Percentiles rank a stretch among this genome's conserved stretches.
Evolutionary conservation across 2,113 vertebrate species (phyloP).

Genomic region (Cyanoliseus patagonus): DNA sequence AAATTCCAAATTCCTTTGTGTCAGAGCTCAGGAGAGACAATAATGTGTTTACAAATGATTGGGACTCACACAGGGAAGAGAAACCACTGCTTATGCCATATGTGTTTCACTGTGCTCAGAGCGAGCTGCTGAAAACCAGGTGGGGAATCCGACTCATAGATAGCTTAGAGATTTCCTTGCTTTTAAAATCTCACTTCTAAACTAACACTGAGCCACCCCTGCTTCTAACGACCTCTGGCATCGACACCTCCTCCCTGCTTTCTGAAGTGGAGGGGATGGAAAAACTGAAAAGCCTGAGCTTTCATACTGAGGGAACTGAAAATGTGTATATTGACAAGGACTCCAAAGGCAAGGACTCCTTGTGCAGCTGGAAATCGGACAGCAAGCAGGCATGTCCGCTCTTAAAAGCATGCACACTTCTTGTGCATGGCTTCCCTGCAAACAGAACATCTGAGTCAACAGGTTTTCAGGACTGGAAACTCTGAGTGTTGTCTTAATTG

Average conservation of each 20-base stretch:
- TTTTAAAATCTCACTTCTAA: slow-evolving; percentile 30
- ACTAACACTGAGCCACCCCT: not conserved
- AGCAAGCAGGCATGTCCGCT: slow-evolving; percentile 59
- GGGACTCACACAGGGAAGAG: slow-evolving; percentile 6
- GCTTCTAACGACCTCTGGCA: not conserved
- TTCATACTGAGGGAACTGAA: not conserved
- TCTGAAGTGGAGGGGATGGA: not conserved
- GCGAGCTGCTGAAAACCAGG: slow-evolving; percentile 44
- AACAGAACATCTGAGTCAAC: slow-evolving; percentile 83
- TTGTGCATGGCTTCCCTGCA: slow-evolving; percentile 73
- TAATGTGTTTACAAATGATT: slow-evolving; percentile 62
- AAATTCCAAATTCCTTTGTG: slow-evolving; percentile 65
- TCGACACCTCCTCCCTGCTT: slow-evolving; percentile 2
- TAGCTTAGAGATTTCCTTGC: not conserved
- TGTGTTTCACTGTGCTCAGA: slow-evolving; percentile 37
- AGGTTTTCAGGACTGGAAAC: slow-evolving; percentile 84
- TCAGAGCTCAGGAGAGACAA: slow-evolving; percentile 55
- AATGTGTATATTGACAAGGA: slow-evolving; percentile 9
- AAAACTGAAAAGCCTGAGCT: not conserved
- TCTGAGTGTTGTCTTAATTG: slow-evolving; percentile 81
- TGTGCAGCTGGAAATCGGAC: slow-evolving; percentile 18
- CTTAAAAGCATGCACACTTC: slow-evolving; percentile 63
- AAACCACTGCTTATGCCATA: slow-evolving; percentile 39
- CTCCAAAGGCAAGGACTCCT: slow-evolving; percentile 19
- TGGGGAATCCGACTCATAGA: slow-evolving; percentile 12